These are phyloP conservation scores for Drosophila albomicans DNA, from an alignment of 1,140 invertebrate genomes.

Conservation along the genomic window DNA sequence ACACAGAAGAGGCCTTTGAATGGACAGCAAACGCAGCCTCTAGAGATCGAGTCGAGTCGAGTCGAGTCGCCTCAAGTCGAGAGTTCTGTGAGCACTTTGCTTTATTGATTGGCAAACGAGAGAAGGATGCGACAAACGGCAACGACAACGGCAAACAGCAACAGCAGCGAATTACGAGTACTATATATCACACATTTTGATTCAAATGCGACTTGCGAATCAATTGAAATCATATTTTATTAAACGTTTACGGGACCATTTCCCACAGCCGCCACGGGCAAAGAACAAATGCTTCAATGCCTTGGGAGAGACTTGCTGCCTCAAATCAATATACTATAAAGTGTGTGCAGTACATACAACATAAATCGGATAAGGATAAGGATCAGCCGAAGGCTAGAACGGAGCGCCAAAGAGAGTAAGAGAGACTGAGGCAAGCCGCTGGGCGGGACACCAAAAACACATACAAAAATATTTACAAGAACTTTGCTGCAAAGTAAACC, in stretches of 20 bases:
- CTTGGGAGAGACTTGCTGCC: slow-evolving; percentile 19
- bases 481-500: slow-evolving; percentile 55
- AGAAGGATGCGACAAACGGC: slow-evolving; percentile 3
- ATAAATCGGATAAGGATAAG: slow-evolving; percentile 60
- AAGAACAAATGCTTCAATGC: slow-evolving; percentile 30
- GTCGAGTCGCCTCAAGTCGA: slow-evolving; percentile 9
- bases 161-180: slow-evolving; percentile 37
- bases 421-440: slow-evolving; percentile 8
- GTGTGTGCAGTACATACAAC: slow-evolving; percentile 34
- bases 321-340: slow-evolving; percentile 40
- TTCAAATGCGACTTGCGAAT: slow-evolving; percentile 77
- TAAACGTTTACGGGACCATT: slow-evolving; percentile 79
- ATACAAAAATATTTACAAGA: slow-evolving; percentile 75
- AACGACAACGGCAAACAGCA: background rate
- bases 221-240: slow-evolving; percentile 82
- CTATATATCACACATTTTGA: slow-evolving; percentile 62
- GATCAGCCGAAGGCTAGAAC: slow-evolving; percentile 3
- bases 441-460: slow-evolving; percentile 35
- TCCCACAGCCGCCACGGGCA: slow-evolving; percentile 66
- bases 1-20: slow-evolving; percentile 10
- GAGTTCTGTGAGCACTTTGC: slow-evolving; percentile 55
- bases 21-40: slow-evolving; percentile 27
- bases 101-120: slow-evolving; percentile 68
- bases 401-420: background rate
- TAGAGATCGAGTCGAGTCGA: slow-evolving; percentile 51